These are phyloP conservation scores for Perognathus longimembris DNA, from an alignment of 2,113 vertebrate genomes.

Conservation along the genomic window DNA sequence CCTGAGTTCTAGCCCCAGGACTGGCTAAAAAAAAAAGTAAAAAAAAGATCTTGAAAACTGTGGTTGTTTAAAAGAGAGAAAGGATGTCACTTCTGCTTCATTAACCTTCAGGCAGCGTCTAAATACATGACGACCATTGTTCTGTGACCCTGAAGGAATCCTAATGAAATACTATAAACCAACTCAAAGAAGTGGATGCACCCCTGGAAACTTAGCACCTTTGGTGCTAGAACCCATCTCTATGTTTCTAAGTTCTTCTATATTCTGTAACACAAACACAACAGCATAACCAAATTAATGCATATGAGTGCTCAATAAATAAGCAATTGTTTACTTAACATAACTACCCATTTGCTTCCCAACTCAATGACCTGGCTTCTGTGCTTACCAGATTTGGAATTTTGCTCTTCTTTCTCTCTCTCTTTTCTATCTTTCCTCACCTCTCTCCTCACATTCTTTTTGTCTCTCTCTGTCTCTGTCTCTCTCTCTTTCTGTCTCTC, in stretches of 20 bases:
- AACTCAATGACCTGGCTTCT: neutral
- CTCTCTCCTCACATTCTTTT: no score
- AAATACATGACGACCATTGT: neutral
- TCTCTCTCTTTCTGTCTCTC: no score
- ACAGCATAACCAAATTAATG: neutral
- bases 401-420: neutral
- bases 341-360: neutral
- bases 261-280: slow-evolving; percentile 3
- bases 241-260: neutral
- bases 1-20: no score
- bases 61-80: neutral
- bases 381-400: neutral
- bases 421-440: neutral
- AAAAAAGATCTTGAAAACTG: slow-evolving; percentile 18
- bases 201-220: neutral
- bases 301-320: neutral
- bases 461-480: no score
- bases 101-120: slow-evolving; percentile 32
- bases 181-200: neutral
- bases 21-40: no score
- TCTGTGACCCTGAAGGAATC: neutral
- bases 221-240: neutral
- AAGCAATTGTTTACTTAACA: neutral
- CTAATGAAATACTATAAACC: neutral
- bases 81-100: neutral